Conservation (phyloP, 2,113 vertebrate species). For the Sprattus sprattus region DNA sequence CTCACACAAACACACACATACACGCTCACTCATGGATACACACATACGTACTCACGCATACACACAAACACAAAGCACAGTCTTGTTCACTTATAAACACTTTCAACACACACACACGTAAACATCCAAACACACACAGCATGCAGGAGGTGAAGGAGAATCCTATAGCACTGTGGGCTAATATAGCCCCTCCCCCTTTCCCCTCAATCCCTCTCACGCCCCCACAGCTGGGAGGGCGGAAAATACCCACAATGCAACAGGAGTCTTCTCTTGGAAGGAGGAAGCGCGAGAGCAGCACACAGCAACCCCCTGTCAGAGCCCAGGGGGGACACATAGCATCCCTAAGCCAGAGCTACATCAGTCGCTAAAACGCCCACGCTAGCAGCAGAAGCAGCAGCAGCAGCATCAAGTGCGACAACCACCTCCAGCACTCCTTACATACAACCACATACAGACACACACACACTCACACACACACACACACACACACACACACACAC, state of each 20-base stretch:
- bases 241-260: constrained; percentile 49
- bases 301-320: constrained; percentile 4
- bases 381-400: neutral
- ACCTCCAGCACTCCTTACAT: neutral
- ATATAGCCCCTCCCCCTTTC: neutral
- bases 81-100: too few species aligned
- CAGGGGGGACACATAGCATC: constrained; percentile 21
- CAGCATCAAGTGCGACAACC: neutral
- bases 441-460: neutral
- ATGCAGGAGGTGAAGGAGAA: constrained; percentile 44
- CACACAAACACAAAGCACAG: constrained; percentile 33
- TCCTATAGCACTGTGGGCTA: constrained; percentile 8
- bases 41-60: constrained; percentile 27
- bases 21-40: constrained; percentile 9
- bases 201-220: neutral
- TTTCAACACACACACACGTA: neutral
- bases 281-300: constrained; percentile 46
- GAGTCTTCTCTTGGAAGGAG: constrained; percentile 36
- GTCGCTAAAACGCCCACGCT: neutral
- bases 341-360: constrained; percentile 31
- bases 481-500: neutral
- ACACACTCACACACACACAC: neutral
- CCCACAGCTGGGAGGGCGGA: neutral
- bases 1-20: constrained; percentile 52
- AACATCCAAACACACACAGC: constrained; percentile 27